A percentile compares a stretch with the other conserved stretches of the same genome.
Evolutionary conservation across 30 jellyfish, hydroid and myxozoan species (phyloP).

Genomic region (Mastigias papua): DNA sequence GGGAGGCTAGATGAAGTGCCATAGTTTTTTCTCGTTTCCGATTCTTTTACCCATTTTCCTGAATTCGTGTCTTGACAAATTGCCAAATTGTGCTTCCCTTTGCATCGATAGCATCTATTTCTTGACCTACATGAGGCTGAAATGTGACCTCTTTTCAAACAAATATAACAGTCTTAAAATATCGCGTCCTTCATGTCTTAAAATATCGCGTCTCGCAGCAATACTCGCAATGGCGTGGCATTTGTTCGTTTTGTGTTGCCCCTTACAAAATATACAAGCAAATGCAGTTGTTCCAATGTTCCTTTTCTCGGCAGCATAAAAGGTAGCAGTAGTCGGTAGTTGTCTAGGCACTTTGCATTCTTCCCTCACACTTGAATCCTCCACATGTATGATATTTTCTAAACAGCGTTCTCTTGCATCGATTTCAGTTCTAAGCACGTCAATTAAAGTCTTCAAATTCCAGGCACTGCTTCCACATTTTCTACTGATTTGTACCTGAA

Average conservation of each 20-base stretch:
- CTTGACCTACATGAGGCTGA: background rate
- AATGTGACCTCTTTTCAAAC: constrained; percentile 26
- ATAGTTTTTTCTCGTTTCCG: background rate
- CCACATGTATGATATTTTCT: background rate
- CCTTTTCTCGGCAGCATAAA: background rate
- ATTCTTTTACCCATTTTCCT: background rate
- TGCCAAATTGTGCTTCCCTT: constrained; percentile 24
- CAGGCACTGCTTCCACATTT: background rate
- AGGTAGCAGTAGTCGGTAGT: constrained; percentile 5
- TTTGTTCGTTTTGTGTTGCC: background rate
- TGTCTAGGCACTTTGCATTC: background rate
- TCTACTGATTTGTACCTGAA: background rate
- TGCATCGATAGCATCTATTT: background rate
- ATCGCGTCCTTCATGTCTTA: constrained; percentile 4
- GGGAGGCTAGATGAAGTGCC: background rate
- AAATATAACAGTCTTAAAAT: constrained; percentile 6
- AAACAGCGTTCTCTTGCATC: background rate
- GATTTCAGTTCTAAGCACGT: background rate
- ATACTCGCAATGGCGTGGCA: background rate
- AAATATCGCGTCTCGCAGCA: constrained; percentile 2
- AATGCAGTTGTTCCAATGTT: background rate
- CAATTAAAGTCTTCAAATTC: background rate
- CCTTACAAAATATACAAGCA: constrained; percentile 11
- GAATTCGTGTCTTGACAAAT: background rate
- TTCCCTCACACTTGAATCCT: background rate